Evolutionary conservation across 2,888 invertebrate genomes (phyloP).

Genomic region (Drosophila nigritarsus): DNA sequence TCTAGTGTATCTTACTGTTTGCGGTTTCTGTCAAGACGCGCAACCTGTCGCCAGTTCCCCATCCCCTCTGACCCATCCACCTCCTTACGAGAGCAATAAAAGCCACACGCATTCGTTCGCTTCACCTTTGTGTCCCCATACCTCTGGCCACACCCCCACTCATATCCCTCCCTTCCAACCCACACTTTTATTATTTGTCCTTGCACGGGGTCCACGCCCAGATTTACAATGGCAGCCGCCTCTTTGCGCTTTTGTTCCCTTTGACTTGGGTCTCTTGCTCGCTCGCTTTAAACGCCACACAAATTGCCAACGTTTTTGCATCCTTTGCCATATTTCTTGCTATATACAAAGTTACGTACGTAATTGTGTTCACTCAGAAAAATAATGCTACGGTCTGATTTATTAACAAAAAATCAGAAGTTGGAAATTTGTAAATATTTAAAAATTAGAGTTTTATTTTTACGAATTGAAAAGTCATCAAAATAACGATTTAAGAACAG

Average conservation of each 20-base stretch:
- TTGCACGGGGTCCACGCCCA: slow-evolving; percentile 44
- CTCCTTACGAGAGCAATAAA: slow-evolving; percentile 62
- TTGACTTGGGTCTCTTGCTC: slow-evolving; percentile 39
- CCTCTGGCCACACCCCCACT: not conserved
- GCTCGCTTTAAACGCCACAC: slow-evolving; percentile 71
- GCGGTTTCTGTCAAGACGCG: slow-evolving; percentile 65
- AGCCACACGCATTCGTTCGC: slow-evolving; percentile 72
- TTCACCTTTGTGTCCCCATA: slow-evolving; percentile 31
- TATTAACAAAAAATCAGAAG: not conserved
- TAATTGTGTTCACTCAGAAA: not conserved
- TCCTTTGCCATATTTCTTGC: slow-evolving; percentile 78
- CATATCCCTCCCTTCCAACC: not conserved
- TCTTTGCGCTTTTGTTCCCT: slow-evolving; percentile 47
- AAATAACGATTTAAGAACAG: not conserved
- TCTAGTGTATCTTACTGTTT: slow-evolving; percentile 33
- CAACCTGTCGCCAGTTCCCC: slow-evolving; percentile 68
- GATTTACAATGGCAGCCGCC: slow-evolving; percentile 48
- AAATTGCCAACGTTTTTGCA: slow-evolving; percentile 81
- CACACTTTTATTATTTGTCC: slow-evolving; percentile 13
- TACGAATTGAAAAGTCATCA: not conserved
- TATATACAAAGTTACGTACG: slow-evolving; percentile 5
- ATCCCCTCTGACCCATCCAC: slow-evolving; percentile 10
- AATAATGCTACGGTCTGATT: not conserved
- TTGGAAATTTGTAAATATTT: not conserved
- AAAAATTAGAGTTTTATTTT: not conserved